Base-by-base conservation (phyloP, 2,113 vertebrate species). In the Suncus etruscus region DNA sequence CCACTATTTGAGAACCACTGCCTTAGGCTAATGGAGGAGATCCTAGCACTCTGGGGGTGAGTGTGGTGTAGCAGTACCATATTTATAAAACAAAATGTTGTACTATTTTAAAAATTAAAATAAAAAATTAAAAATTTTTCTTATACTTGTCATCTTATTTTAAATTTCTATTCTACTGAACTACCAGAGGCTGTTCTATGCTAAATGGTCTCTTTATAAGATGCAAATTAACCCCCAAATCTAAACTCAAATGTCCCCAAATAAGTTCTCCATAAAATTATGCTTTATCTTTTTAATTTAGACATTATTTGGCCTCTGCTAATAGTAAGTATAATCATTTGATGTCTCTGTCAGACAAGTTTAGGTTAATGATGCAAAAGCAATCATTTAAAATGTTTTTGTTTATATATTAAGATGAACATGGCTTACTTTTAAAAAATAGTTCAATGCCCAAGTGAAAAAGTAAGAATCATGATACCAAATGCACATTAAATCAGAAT, bases 401-500 rank as follows among this genome's bases (percentile, higher is more conserved):
- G 65, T 91, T 91, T 89, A 32, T 75, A 63, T 66, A 18, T 89
- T 78, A 87, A 79, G 32, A 80, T 80, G 73, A 90, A 58, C 15
- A 31, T 70, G 50, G 15, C 58, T 86, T 25, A 58, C 20, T 25
- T 80, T 91, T 51, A 83, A 10, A 90, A 87, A 66, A 61, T 87
- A 92, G 18, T 22, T 61, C 22, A 73, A 86, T 83, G 31, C 77
- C 51, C 20, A 27, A 73, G 90, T 87, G 50, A 65, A 88, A 82
- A 94, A 72, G 25, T 83, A 70, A 80, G 48, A 91, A 68, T 83
- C 31, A 51, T 27, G 20, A 91, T 31, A 25, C 1, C 39, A 81
- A 25, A 1, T 48, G 25, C 65, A 69, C 9, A 88, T 24, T 31
- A 8, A 4, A 39, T 70, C 31, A 45, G 31, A 51, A 69, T 48